These are phyloP conservation scores for Cinclus mexicanus DNA, from an alignment of 2,113 vertebrate species.

Conservation along the genomic window DNA sequence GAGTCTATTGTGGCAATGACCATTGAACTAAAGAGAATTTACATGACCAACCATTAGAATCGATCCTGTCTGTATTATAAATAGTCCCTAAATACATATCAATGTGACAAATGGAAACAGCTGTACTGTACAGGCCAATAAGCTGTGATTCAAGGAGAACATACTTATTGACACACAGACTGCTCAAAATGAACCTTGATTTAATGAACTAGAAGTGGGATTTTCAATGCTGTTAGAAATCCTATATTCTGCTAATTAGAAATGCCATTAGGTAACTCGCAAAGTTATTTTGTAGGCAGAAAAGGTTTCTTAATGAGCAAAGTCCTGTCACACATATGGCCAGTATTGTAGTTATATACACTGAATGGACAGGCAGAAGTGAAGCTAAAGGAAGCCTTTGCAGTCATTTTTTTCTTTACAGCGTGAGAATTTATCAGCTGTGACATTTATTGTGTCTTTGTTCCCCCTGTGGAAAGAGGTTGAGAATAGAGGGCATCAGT, in stretches of 20 bases:
- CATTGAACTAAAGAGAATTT: constrained; percentile 45
- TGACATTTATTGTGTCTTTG: background rate
- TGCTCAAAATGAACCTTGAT: background rate
- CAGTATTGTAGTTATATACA: background rate
- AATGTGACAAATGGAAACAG: constrained; percentile 37
- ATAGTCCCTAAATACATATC: constrained; percentile 27
- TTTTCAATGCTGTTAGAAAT: background rate
- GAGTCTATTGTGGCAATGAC: constrained; percentile 10
- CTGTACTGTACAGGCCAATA: background rate
- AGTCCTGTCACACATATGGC: background rate
- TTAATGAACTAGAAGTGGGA: background rate
- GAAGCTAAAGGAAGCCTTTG: background rate
- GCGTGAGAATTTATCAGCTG: background rate
- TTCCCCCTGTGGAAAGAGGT: background rate
- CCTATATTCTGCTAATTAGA: background rate
- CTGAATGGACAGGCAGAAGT: background rate
- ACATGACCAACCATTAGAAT: constrained; percentile 33
- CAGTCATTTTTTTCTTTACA: background rate
- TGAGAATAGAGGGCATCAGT: background rate
- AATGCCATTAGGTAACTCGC: background rate
- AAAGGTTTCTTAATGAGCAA: background rate
- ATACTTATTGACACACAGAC: background rate
- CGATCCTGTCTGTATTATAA: constrained; percentile 6
- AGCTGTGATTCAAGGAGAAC: constrained; percentile 6
- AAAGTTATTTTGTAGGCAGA: background rate